Evolutionary conservation across 1,140 invertebrate genomes (phyloP).

Genomic region (Wiebesia pumilae): DNA sequence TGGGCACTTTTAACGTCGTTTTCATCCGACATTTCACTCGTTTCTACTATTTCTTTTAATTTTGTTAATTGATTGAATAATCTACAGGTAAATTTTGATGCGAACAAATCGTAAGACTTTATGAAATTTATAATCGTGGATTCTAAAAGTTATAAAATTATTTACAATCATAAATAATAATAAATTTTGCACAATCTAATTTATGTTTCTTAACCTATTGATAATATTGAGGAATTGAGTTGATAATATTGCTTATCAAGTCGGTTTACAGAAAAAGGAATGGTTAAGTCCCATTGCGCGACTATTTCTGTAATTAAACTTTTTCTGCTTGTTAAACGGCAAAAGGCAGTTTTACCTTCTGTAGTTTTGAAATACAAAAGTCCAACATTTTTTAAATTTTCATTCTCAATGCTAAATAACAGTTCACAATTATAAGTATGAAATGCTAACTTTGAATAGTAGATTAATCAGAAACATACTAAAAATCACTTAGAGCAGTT

Average conservation of each 20-base stretch:
- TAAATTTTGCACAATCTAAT: background rate
- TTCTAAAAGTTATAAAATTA: conserved; percentile 7
- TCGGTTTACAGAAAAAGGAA: conserved; percentile 14
- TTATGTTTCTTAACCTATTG: conserved; percentile 1
- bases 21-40: background rate
- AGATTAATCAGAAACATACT: conserved; percentile 28
- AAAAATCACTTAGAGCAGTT: conserved; percentile 21
- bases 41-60: background rate
- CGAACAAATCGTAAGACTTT: conserved; percentile 2
- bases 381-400: conserved; percentile 1
- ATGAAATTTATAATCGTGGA: background rate
- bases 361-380: background rate
- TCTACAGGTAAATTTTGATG: conserved; percentile 5
- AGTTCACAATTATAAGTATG: background rate
- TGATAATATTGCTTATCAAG: background rate
- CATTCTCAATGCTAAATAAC: conserved; percentile 15
- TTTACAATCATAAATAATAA: background rate
- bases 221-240: background rate
- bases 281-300: background rate
- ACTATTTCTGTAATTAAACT: conserved; percentile 9
- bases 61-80: background rate
- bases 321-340: conserved; percentile 35
- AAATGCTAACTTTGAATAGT: background rate
- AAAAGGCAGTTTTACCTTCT: conserved; percentile 32
- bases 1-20: background rate